Evolutionary conservation across 2,888 invertebrate genomes (phyloP).

Genomic region (Drosophila flavopinicola): DNA sequence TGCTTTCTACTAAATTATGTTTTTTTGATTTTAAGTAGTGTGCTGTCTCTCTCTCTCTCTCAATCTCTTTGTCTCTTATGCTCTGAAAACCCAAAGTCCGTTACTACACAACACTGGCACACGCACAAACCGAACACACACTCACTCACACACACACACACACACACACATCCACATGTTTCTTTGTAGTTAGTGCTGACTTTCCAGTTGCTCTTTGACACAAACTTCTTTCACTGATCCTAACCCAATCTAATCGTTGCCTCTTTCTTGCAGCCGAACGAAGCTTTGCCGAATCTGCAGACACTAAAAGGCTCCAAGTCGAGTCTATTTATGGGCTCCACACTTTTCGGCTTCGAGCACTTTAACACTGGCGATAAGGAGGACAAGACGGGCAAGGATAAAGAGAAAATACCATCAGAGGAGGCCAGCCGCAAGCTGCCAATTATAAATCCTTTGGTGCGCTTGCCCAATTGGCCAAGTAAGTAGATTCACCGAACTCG

Average conservation of each 20-base stretch:
- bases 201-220: constrained; percentile 78
- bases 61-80: neutral
- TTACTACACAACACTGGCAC: constrained; percentile 56
- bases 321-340: constrained; percentile 85
- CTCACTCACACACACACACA: constrained; percentile 16
- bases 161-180: constrained; percentile 60
- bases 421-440: constrained; percentile 90
- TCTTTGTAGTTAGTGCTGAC: constrained; percentile 81
- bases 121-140: constrained; percentile 33
- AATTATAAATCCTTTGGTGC: constrained; percentile 95
- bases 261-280: constrained; percentile 82
- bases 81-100: constrained; percentile 44
- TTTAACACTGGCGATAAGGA: constrained; percentile 79
- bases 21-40: constrained; percentile 62
- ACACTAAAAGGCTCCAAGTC: constrained; percentile 87
- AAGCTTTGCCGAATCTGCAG: constrained; percentile 84
- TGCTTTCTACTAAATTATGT: constrained; percentile 57
- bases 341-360: constrained; percentile 82
- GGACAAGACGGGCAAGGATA: constrained; percentile 82
- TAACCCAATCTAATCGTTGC: constrained; percentile 40
- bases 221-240: constrained; percentile 28
- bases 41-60: constrained; percentile 40
- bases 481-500: constrained; percentile 74
- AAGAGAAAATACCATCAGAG: constrained; percentile 78
- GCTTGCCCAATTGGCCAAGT: constrained; percentile 95